Evolutionary conservation across 2,888 invertebrate genomes (phyloP), one percentile per base, ranked within the genome.

Genomic region (Pyrrhosoma nymphula): DNA sequence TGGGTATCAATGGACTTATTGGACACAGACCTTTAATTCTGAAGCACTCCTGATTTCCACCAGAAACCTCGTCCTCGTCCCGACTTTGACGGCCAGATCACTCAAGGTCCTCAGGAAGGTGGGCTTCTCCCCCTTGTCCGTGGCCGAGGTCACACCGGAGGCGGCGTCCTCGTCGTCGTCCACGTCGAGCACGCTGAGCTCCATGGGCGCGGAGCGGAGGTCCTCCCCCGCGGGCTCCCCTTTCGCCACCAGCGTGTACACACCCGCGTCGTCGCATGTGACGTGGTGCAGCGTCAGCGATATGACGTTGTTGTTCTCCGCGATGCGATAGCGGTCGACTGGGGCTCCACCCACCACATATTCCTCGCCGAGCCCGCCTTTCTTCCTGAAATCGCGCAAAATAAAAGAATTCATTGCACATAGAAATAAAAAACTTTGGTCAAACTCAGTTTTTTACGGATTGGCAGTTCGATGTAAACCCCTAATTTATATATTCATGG

Each of bases 11-110:
- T 47, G 8, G 47, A 47, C 2, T 4, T 2, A 3, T 2, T 60
- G 23, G 26, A 12, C 16, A 96, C 97, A 96, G 97, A 98, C 99
- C 98, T 98, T 98, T 96, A 98, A 98, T 96, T 98, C 98, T 90
- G 98, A 98, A 95, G 98, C 98, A 97, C 98, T 98, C 96, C 98
- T 97, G 96, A 99, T 98, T 97, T 99, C 99, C 93, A 99, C 98
- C 93, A 99, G 97, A 96, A 99, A 98, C 96, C 99, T 97, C 0
- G 98, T 98, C 96, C 99, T 97, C 89, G 99, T 98, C 96, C 99
- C 99, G 96, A 99, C 99, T 97, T 99, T 99, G 95, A 99, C 99
- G 26, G 98, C 98, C 95, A 99, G 98, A 97, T 99, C 99, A 96
- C 98, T 98, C 95, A 99, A 98, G 96, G 99, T 98, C 95, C 99